Percentiles rank a stretch among this genome's conserved stretches.
Conservation (phyloP, 2,888 invertebrate genomes). For the Apeira syringaria region DNA sequence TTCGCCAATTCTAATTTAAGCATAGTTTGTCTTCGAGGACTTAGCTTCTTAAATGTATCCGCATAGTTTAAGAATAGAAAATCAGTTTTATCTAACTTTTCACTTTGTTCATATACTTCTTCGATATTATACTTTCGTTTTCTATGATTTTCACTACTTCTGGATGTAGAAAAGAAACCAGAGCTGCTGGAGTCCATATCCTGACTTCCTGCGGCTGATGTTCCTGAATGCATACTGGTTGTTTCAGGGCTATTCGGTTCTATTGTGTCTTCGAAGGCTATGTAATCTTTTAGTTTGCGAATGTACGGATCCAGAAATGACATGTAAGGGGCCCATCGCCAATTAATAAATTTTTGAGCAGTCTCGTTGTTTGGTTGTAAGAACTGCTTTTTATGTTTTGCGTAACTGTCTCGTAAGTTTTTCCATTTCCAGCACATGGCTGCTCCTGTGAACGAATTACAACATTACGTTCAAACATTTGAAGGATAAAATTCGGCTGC, state of each 20-base stretch:
- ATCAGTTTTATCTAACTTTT: conserved; percentile 4
- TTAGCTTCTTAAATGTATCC: conserved; percentile 9
- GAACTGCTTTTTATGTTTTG: background rate
- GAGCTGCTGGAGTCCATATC: background rate
- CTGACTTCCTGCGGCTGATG: background rate
- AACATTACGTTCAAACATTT: no score
- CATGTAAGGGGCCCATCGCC: conserved; percentile 13
- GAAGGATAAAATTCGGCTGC: no score
- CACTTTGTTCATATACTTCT: background rate
- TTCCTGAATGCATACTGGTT: background rate
- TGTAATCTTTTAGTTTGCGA: background rate
- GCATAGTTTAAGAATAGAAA: conserved; percentile 11
- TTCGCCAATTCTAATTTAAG: conserved; percentile 10
- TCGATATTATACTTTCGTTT: background rate
- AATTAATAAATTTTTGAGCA: background rate
- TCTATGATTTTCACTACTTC: background rate
- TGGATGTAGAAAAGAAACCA: background rate
- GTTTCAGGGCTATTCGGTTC: background rate
- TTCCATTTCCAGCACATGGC: conserved; percentile 11
- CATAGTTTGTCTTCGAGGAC: conserved; percentile 1
- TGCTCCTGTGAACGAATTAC: conserved; percentile 1
- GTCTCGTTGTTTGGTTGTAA: background rate
- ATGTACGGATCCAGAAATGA: conserved; percentile 2
- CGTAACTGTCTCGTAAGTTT: conserved; percentile 6
- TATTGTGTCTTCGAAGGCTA: background rate